Conservation (phyloP, 2,888 invertebrate species). For the Julus scandinavius region DNA sequence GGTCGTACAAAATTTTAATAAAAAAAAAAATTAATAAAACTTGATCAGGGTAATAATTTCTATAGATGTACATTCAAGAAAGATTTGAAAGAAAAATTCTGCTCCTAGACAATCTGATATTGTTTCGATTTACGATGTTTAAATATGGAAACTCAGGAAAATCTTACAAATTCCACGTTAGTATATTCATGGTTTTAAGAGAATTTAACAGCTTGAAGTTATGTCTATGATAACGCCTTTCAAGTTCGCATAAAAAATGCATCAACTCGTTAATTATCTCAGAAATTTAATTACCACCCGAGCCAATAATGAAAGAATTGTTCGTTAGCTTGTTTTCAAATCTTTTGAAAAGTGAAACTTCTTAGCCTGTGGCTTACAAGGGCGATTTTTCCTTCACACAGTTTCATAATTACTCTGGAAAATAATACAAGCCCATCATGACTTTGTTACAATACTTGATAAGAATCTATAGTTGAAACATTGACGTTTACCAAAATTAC, state of each 20-base stretch:
- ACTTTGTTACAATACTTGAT: not conserved
- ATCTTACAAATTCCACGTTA: too few relatives aligned
- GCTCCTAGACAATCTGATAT: too few relatives aligned
- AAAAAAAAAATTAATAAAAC: not conserved
- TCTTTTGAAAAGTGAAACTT: constrained; percentile 43
- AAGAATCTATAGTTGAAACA: not conserved
- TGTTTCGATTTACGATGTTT: too few relatives aligned
- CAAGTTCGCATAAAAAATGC: not conserved
- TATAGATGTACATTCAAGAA: too few relatives aligned
- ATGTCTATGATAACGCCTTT: too few relatives aligned
- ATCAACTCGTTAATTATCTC: not conserved
- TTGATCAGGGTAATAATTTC: too few relatives aligned
- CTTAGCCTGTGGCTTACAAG: not conserved
- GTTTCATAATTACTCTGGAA: constrained; percentile 10
- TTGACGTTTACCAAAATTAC: constrained; percentile 11
- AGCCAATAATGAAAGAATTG: constrained; percentile 4
- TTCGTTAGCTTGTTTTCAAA: constrained; percentile 9
- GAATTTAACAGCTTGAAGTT: too few relatives aligned
- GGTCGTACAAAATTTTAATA: not conserved
- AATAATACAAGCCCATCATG: constrained; percentile 38
- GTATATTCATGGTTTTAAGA: too few relatives aligned
- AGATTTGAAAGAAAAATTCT: too few relatives aligned
- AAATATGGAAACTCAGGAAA: too few relatives aligned
- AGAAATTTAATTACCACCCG: constrained; percentile 17
- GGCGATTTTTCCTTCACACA: constrained; percentile 12